Evolutionary conservation across 1,140 invertebrate species (phyloP).

Genomic region (Oryctes rhinoceros): DNA sequence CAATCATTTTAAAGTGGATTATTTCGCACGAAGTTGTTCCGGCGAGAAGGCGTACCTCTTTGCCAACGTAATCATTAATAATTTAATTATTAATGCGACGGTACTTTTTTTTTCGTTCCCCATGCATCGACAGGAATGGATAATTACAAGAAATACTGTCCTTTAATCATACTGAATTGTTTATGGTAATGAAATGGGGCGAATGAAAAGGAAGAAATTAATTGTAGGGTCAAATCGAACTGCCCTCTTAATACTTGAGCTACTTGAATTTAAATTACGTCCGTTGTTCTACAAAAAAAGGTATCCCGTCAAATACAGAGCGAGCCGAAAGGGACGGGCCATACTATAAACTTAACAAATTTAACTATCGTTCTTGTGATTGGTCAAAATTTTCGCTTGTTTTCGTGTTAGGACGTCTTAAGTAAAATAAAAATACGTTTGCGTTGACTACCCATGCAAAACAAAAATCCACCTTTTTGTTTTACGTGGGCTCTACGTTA

Average conservation of each 20-base stretch:
- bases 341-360: too few species aligned
- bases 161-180: not conserved
- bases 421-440: too few species aligned
- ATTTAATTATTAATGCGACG: conserved; percentile 24
- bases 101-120: not conserved
- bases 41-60: conserved; percentile 25
- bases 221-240: not conserved
- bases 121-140: not conserved
- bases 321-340: too few species aligned
- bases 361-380: too few species aligned
- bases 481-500: too few species aligned
- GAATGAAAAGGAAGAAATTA: not conserved
- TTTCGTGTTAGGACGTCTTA: too few species aligned
- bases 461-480: too few species aligned
- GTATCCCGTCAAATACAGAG: too few species aligned
- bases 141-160: not conserved
- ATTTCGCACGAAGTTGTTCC: conserved; percentile 9
- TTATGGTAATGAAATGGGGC: not conserved
- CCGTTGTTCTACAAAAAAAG: too few species aligned
- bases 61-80: conserved; percentile 14
- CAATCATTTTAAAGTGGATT: conserved; percentile 31
- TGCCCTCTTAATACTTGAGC: not conserved
- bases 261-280: too few species aligned
- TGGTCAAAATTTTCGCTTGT: too few species aligned
- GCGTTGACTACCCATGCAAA: too few species aligned